Evolutionary conservation across 2,797 vertebrate species (phyloP), one percentile per base, ranked within the genome.

Genomic region (Setipinna tenuifilis): DNA sequence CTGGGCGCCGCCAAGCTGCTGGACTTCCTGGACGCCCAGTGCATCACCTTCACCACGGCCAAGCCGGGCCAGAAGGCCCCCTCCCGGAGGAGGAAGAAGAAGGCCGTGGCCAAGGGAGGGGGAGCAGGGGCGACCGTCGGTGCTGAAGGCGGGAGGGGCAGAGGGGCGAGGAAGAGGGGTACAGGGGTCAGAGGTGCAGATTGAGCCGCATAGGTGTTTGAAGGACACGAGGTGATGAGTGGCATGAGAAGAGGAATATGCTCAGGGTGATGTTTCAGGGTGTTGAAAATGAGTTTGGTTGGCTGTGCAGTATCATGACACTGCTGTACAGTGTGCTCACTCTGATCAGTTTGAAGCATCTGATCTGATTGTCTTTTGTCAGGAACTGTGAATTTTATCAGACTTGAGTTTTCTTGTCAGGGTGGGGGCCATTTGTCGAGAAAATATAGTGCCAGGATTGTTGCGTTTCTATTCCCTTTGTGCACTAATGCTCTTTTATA

Each of bases 41-140:
- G 98, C 85, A 95, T 99, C 90, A 99, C 98, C 17, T 96, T 97
- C 87, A 99, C 97, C 84, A 98, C 96, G 0, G 97, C 97, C 0
- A 94, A 94, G 86, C 95, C 92, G 0, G 96, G 96, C 0, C 89
- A 90, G 2, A 0, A 89, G 0, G 88, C 89, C 0, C 54, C 91
- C 6, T 28, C 90, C 41, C 90, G 90, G n/a, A 84, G 93, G 68
- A 88, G 89, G 17, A 92, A 85, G 85, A 92, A 81, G 61, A 91
- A 68, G 81, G 6, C 19, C 44, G 80, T 48, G 19, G 65, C 85
- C 0, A 92, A 88, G 82, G 35, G 81, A 2, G 81, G 19, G 9
- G 41, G 25, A 23, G 75, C 7, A 17, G 3, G 7, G 31, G 31
- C 1, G 31, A 61, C 2, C 0, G 84, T 25, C 17, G 16, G 62